Evolutionary conservation across 2,113 vertebrate genomes (phyloP).

Genomic region (Lichenostomus cassidix): DNA sequence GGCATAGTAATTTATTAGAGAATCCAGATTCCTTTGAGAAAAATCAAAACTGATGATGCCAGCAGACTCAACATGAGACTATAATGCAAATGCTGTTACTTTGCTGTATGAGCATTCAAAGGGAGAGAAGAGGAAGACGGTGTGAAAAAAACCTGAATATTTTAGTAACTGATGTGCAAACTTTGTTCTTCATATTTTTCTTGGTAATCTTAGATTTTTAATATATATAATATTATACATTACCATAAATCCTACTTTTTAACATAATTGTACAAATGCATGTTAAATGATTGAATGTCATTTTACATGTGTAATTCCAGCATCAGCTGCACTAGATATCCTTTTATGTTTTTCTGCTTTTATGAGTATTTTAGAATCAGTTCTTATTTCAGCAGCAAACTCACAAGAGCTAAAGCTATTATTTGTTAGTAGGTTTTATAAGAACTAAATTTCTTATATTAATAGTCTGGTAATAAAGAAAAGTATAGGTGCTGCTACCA

Average conservation of each 20-base stretch:
- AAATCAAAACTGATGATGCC: conserved; percentile 42
- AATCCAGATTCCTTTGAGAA: conserved; percentile 14
- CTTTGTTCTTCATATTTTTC: not conserved
- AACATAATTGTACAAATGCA: not conserved
- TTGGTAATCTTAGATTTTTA: not conserved
- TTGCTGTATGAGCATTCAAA: not conserved
- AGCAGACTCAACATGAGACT: conserved; percentile 17
- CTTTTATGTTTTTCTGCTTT: not conserved
- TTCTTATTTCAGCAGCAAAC: not conserved
- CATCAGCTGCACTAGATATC: not conserved
- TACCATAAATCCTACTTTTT: not conserved
- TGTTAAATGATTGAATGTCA: not conserved
- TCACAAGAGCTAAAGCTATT: not conserved
- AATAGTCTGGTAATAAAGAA: not conserved
- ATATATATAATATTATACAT: not conserved
- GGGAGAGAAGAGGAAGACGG: not conserved
- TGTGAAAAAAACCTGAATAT: not conserved
- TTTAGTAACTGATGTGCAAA: not conserved
- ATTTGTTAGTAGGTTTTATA: not conserved
- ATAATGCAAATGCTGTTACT: conserved; percentile 1
- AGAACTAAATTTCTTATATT: not conserved
- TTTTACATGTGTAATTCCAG: not conserved
- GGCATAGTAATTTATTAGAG: conserved; percentile 43
- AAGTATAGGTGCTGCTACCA: not conserved
- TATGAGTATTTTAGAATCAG: not conserved